Percentiles rank a stretch among this genome's conserved stretches.
Conservation (phyloP, 30 jellyfish, hydroid and myxozoan genomes). For the Aurelia sp. region DNA sequence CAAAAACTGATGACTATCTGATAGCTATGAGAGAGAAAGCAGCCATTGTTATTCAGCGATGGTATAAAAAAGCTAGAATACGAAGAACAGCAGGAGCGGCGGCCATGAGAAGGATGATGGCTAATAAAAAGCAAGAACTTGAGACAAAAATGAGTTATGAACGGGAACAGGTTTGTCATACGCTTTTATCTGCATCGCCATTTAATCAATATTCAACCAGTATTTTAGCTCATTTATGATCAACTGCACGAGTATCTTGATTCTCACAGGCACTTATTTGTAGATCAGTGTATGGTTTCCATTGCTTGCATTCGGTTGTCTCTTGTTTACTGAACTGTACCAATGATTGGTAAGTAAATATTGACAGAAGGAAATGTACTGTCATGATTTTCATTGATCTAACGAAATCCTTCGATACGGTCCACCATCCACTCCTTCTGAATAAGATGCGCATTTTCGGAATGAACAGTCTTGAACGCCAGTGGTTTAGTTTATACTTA, state of each 20-base stretch:
- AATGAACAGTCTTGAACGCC: too few species aligned
- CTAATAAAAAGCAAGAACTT: slow-evolving; percentile 73
- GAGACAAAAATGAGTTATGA: slow-evolving; percentile 80
- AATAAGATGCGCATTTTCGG: too few species aligned
- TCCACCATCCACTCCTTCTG: too few species aligned
- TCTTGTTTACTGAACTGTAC: slow-evolving; percentile 1
- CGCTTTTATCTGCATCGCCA: not conserved
- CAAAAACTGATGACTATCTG: slow-evolving; percentile 71
- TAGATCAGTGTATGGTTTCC: not conserved
- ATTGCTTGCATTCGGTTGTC: not conserved
- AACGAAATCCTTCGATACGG: too few species aligned
- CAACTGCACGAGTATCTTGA: too few species aligned
- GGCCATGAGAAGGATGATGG: slow-evolving; percentile 90
- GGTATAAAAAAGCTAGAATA: slow-evolving; percentile 78
- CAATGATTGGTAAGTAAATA: not conserved
- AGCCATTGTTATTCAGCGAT: slow-evolving; percentile 80
- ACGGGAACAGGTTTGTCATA: slow-evolving; percentile 58
- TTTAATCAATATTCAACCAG: too few species aligned
- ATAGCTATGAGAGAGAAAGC: slow-evolving; percentile 77
- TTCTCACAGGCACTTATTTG: too few species aligned
- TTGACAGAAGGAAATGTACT: not conserved
- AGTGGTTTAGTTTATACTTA: too few species aligned
- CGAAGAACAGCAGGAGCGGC: slow-evolving; percentile 91
- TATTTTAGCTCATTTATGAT: too few species aligned
- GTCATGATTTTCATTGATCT: too few species aligned